Evolutionary conservation across 2,888 invertebrate genomes (phyloP).

Genomic region (Metopia argyrocephala): DNA sequence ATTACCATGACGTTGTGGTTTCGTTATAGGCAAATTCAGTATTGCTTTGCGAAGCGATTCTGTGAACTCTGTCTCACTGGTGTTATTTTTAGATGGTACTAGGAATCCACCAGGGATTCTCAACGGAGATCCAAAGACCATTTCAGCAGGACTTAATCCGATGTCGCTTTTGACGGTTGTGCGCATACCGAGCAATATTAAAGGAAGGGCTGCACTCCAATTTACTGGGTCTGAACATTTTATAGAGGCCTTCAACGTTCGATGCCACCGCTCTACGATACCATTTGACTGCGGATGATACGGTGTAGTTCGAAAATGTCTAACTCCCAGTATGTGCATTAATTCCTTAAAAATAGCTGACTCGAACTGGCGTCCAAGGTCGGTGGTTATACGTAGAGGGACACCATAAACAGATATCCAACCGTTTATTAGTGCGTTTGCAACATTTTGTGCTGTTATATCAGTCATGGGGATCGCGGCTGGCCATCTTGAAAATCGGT

Average conservation of each 20-base stretch:
- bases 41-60: conserved; percentile 4
- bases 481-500: too few relatives aligned
- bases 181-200: conserved; percentile 15
- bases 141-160: not conserved
- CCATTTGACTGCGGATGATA: conserved; percentile 8
- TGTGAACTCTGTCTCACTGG: too few relatives aligned
- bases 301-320: not conserved
- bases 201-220: not conserved
- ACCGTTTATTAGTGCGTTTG: not conserved
- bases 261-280: conserved; percentile 27
- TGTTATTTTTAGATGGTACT: too few relatives aligned
- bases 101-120: conserved; percentile 1
- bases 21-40: not conserved
- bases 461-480: conserved; percentile 16
- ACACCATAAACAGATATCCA: too few relatives aligned
- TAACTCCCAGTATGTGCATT: not conserved
- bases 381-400: conserved; percentile 7
- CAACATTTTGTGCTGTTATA: conserved; percentile 22
- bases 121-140: not conserved
- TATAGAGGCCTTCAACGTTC: conserved; percentile 10
- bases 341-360: conserved; percentile 27
- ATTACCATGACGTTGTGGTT: not conserved
- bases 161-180: conserved; percentile 8
- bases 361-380: conserved; percentile 42
- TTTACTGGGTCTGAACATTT: conserved; percentile 10